These are phyloP conservation scores for Chaetorhynchus papuensis DNA, from an alignment of 2,113 vertebrate species.

Conservation along the genomic window DNA sequence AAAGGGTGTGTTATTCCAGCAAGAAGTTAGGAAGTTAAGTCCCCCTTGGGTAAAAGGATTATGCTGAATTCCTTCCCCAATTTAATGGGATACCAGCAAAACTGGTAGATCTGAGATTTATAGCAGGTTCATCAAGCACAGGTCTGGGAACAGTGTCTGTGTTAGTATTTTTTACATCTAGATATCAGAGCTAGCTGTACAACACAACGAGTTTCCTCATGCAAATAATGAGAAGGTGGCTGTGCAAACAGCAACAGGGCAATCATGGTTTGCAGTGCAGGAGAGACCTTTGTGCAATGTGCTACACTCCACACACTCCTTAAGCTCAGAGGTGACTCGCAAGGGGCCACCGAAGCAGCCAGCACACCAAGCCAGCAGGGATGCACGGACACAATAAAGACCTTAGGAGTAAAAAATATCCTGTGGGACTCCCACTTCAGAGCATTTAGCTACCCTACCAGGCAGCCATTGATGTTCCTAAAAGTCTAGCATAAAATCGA, in stretches of 20 bases:
- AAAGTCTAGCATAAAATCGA: not conserved
- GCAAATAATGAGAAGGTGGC: not conserved
- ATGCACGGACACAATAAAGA: not conserved
- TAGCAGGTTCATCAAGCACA: not conserved
- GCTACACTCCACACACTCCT: not conserved
- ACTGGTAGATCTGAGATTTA: not conserved
- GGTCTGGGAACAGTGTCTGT: not conserved
- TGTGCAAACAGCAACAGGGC: not conserved
- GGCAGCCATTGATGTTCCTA: not conserved
- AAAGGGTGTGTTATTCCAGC: not conserved
- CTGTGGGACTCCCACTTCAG: not conserved
- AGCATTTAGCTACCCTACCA: not conserved
- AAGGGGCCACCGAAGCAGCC: not conserved
- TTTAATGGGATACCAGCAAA: not conserved
- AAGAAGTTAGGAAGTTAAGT: not conserved
- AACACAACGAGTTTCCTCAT: not conserved
- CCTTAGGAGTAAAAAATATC: not conserved
- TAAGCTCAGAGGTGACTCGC: not conserved
- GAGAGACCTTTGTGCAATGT: not conserved
- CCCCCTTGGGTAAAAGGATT: not conserved
- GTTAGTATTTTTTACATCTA: not conserved
- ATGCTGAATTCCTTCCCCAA: not conserved
- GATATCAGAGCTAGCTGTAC: not conserved
- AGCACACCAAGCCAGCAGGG: not conserved
- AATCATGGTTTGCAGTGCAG: not conserved